Evolutionary conservation across 2,888 invertebrate genomes (phyloP), one percentile per base, ranked within the genome.

Genomic region (Synanthedon vespiformis): DNA sequence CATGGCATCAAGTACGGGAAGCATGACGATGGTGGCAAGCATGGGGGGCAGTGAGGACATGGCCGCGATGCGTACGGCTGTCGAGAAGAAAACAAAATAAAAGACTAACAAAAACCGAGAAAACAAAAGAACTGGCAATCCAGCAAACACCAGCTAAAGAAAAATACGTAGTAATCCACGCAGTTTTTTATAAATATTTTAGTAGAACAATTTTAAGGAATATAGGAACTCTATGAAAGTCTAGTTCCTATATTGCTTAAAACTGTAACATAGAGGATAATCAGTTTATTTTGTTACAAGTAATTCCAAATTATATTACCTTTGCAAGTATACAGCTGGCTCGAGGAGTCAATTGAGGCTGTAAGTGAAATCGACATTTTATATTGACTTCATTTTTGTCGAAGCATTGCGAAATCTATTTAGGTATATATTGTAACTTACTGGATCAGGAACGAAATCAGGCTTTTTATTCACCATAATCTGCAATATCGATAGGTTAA

Each of bases 1-100:
- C 86, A 87, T 0, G 86, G 86, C 80, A 79, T 79, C 51, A 83
- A 61, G 60, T 80, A 85, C 0, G 85, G 84, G 58, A 80, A 86
- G 59, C 74, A 75, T 0, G 74, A 62, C 0, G 81, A 76, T 0
- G 86, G 85, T 0, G 83, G 81, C 1, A 72, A 52, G 62, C 86
- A 87, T 8, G 57, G 73, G 0, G 86, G 86, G 0, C 60, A 27
- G 61, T 87, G 86, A 56, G 70, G 63, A 61, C 86, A 87, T 2
- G 70, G 58, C 0, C 83, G 67, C 2, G 82, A 76, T 55, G 72
- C 65, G 49, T 70, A 49, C 2, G 86, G 85, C 86, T 86, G 61
- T 3, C 13, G 10, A 8, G 34, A 34, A 34, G 10, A 10, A 4
- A 22, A 22, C 4, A 22, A 4, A 22, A 4, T 22, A 22, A 22